phyloP scores from a whole-genome alignment of 1,140 invertebrate genomes.

The Teleopsis dalmanni region DNA sequence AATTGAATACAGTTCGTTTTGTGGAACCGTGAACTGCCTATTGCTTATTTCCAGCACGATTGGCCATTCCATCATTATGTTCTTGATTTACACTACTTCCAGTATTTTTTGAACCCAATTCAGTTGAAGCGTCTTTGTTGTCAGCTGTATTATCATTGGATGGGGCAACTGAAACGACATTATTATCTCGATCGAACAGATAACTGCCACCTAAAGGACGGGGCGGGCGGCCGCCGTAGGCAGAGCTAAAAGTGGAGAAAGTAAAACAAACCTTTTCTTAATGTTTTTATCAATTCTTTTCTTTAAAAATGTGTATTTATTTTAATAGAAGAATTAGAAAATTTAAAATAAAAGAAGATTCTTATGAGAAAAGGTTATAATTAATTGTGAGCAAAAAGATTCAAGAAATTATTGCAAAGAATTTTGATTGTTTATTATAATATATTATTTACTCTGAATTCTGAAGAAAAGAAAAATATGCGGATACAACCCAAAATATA shows the following conservation, averaged over 20 bases:
- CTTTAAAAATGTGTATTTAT: background rate
- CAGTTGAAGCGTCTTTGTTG: slow-evolving; percentile 18
- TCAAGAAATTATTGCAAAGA: too few relatives aligned
- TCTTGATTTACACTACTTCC: background rate
- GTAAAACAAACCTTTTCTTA: slow-evolving; percentile 40
- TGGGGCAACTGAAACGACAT: slow-evolving; percentile 21
- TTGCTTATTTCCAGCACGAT: background rate
- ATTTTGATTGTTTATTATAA: too few relatives aligned
- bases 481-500: too few relatives aligned
- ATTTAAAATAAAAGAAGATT: too few relatives aligned
- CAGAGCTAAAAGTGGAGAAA: slow-evolving; percentile 43
- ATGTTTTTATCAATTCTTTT: slow-evolving; percentile 36
- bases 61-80: background rate
- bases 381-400: too few relatives aligned
- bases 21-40: too few relatives aligned
- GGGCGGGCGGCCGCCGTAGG: slow-evolving; percentile 38
- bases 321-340: too few relatives aligned
- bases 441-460: too few relatives aligned
- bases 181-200: slow-evolving; percentile 37
- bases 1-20: too few relatives aligned
- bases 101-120: background rate
- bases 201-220: slow-evolving; percentile 42
- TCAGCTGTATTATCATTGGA: slow-evolving; percentile 13
- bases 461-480: too few relatives aligned
- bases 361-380: too few relatives aligned